Evolutionary conservation across 2,113 vertebrate species (phyloP).

Genomic region (Phylloscopus trochiloides): DNA sequence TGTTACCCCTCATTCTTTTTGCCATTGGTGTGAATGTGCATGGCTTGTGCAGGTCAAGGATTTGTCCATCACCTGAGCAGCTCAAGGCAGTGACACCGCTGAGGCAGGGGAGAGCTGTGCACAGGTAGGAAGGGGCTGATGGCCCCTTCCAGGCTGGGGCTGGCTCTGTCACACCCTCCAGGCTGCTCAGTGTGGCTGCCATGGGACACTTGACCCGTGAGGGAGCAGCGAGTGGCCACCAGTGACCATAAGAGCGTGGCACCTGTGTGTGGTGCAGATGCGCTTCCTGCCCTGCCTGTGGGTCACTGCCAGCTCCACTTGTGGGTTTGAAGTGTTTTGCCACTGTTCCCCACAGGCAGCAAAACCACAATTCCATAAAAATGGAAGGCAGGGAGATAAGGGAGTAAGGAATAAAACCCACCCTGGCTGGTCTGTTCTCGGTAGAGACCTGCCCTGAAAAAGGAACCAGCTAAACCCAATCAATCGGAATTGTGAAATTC

Average conservation of each 20-base stretch:
- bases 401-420: neutral
- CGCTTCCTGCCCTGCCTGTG: neutral
- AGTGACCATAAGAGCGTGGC: accelerated
- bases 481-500: accelerated
- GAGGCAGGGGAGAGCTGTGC: neutral
- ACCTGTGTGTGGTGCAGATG: neutral
- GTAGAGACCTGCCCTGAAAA: neutral
- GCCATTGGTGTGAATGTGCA: neutral
- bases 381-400: neutral
- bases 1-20: neutral
- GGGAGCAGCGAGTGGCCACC: neutral
- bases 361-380: neutral
- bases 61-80: neutral
- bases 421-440: accelerated
- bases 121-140: neutral
- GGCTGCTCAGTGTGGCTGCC: accelerated
- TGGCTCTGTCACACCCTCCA: neutral
- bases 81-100: accelerated
- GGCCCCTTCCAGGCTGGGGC: neutral
- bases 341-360: neutral
- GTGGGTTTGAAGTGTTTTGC: neutral
- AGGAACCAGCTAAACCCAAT: neutral
- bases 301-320: accelerated
- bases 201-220: accelerated
- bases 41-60: too few relatives aligned